Evolutionary conservation across 2,113 vertebrate genomes (phyloP).

Genomic region (Myrmecobius fasciatus): DNA sequence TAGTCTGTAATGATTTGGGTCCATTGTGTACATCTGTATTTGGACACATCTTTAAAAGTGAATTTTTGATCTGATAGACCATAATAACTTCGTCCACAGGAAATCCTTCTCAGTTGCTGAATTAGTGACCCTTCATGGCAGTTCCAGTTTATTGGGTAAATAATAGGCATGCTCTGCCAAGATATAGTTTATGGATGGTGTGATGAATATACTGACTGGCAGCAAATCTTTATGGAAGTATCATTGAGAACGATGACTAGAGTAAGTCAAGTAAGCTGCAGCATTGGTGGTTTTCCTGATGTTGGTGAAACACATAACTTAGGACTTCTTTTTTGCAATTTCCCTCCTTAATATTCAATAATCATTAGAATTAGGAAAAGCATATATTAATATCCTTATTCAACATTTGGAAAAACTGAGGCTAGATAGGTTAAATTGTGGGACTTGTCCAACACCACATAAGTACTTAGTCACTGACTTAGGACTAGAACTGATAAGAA

Average conservation of each 20-base stretch:
- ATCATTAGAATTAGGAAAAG: not conserved
- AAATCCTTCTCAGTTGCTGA: constrained; percentile 49
- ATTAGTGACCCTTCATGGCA: constrained; percentile 47
- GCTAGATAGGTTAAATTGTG: not conserved
- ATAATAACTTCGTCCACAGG: constrained; percentile 42
- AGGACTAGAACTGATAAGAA: not conserved
- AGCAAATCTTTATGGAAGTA: constrained; percentile 23
- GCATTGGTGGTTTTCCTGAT: not conserved
- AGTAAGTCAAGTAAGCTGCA: not conserved
- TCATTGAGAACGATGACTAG: constrained; percentile 37
- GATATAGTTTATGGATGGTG: constrained; percentile 34
- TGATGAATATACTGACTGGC: not conserved
- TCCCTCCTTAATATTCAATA: not conserved
- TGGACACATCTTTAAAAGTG: constrained; percentile 65
- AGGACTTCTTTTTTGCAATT: not conserved
- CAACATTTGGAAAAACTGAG: not conserved
- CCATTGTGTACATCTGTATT: constrained; percentile 60
- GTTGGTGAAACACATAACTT: not conserved
- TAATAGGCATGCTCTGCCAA: constrained; percentile 51
- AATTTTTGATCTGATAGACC: constrained; percentile 70
- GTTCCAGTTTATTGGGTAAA: constrained; percentile 72
- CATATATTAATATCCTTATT: not conserved
- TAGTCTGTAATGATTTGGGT: constrained; percentile 54
- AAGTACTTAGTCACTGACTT: not conserved
- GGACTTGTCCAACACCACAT: not conserved